These are phyloP conservation scores for Helicolenus hilgendorfi DNA, from an alignment of 2,797 vertebrate genomes.

Conservation along the genomic window DNA sequence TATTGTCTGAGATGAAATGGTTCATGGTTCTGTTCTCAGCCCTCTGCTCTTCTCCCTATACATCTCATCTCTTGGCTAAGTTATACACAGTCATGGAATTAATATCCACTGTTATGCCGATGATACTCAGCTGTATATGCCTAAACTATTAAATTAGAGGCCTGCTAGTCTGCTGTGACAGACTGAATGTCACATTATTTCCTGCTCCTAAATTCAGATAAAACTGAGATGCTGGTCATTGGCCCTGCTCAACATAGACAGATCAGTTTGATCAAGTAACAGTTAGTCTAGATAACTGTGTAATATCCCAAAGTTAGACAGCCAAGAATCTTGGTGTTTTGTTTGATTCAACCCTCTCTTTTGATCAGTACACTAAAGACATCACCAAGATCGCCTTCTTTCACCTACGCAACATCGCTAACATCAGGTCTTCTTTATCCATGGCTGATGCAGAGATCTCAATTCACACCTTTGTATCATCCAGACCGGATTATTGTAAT, in stretches of 20 bases:
- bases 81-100: background rate
- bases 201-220: background rate
- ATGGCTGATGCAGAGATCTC: background rate
- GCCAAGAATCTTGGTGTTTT: background rate
- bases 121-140: background rate
- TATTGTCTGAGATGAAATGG: background rate
- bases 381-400: background rate
- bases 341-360: background rate
- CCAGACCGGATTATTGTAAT: background rate
- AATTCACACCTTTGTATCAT: background rate
- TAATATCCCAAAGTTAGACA: background rate
- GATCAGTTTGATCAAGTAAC: background rate
- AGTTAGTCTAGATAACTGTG: background rate
- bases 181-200: background rate
- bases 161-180: background rate
- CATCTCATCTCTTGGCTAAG: background rate
- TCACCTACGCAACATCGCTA: background rate
- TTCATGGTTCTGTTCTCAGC: background rate
- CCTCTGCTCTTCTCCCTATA: background rate
- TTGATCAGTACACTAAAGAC: too few relatives aligned
- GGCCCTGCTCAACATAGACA: background rate
- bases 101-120: background rate
- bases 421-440: background rate
- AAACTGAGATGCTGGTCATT: background rate
- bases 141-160: background rate